These are phyloP conservation scores for Cyclura pinguis DNA, from an alignment of 2,797 vertebrate genomes.

Conservation along the genomic window DNA sequence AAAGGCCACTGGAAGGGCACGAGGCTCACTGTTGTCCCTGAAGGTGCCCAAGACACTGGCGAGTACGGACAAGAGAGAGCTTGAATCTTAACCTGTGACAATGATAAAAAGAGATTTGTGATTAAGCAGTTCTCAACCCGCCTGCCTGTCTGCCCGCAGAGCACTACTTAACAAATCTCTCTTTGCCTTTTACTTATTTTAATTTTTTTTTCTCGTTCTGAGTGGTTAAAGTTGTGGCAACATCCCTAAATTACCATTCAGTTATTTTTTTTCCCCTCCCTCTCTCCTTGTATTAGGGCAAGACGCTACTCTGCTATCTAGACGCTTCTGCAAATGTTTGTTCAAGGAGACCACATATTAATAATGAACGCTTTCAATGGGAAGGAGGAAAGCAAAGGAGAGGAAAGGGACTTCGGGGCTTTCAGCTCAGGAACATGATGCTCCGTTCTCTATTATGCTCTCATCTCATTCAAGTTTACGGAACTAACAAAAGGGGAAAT, in stretches of 20 bases:
- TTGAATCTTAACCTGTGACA: not conserved
- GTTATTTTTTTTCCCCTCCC: conserved; percentile 47
- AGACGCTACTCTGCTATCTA: conserved; percentile 69
- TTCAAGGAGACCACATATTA: conserved; percentile 65
- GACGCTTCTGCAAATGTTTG: conserved; percentile 65
- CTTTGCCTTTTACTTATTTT: conserved; percentile 44
- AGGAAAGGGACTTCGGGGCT: conserved; percentile 49
- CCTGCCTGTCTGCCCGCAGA: conserved; percentile 69
- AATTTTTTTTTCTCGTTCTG: conserved; percentile 9
- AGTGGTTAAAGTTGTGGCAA: conserved; percentile 72
- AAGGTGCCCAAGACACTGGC: no score
- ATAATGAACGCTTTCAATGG: conserved; percentile 71
- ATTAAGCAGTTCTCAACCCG: conserved; percentile 61
- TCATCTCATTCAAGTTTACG: conserved; percentile 48
- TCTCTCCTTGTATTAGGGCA: conserved; percentile 36
- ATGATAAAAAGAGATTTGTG: conserved; percentile 69
- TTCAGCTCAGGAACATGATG: conserved; percentile 62
- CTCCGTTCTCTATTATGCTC: conserved; percentile 35
- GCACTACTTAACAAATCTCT: conserved; percentile 68
- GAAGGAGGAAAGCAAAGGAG: not conserved
- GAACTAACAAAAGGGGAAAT: conserved; percentile 45
- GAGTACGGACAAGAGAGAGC: not conserved
- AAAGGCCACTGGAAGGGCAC: no score
- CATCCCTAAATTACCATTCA: conserved; percentile 73
- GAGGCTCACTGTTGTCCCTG: no score